Conservation (phyloP, 2,797 vertebrate genomes). For the Schizothorax lantsangensis region DNA sequence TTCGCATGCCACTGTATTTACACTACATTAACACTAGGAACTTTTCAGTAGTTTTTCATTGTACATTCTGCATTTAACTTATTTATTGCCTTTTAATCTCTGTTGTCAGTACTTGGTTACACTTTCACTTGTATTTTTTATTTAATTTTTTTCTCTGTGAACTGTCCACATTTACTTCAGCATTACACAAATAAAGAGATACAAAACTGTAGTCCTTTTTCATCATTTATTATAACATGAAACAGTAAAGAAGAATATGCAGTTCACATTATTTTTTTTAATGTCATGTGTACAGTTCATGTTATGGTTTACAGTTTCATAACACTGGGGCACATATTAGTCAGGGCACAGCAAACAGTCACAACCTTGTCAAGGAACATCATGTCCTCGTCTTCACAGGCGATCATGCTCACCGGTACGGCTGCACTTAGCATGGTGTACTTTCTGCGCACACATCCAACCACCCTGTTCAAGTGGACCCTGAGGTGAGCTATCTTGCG, state of each 20-base stretch:
- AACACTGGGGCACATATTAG: slow-evolving; percentile 44
- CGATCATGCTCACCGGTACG: not conserved
- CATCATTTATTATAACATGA: not conserved
- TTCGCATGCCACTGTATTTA: not conserved
- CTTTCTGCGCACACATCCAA: not conserved
- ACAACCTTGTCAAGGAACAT: slow-evolving; percentile 39
- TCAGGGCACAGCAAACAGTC: slow-evolving; percentile 36
- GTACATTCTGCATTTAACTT: not conserved
- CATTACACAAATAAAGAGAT: not conserved
- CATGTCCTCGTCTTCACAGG: slow-evolving; percentile 27
- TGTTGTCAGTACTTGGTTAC: not conserved
- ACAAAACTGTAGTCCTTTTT: not conserved
- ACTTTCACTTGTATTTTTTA: not conserved
- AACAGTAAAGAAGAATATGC: not conserved
- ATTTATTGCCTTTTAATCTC: not conserved
- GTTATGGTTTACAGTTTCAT: slow-evolving; percentile 16
- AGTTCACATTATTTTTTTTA: not conserved
- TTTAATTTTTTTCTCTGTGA: not conserved
- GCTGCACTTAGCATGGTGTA: not conserved
- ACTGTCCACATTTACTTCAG: not conserved
- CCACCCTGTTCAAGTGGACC: slow-evolving; percentile 15
- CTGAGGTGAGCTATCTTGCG: not conserved
- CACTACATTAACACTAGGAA: not conserved
- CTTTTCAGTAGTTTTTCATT: not conserved
- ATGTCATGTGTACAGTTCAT: not conserved